These are phyloP conservation scores for Melanaphis sacchari DNA, from an alignment of 1,140 invertebrate species.

Conservation along the genomic window DNA sequence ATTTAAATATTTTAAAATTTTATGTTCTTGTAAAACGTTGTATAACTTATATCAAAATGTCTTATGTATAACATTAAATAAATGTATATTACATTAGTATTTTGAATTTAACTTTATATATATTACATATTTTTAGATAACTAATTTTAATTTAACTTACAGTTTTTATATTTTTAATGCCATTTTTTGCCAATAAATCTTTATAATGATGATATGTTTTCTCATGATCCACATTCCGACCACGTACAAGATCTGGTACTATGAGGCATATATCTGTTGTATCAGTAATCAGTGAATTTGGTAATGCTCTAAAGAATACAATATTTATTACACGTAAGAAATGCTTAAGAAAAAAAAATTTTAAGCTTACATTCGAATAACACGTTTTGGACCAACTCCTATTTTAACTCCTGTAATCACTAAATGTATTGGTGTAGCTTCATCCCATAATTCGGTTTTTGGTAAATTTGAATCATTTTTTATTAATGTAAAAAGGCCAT, in stretches of 20 bases:
- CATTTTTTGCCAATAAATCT: constrained; percentile 66
- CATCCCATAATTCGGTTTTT: constrained; percentile 42
- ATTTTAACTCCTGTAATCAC: constrained; percentile 41
- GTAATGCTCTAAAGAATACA: constrained; percentile 34
- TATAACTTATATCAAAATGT: neutral
- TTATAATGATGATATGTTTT: constrained; percentile 69
- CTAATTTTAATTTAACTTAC: constrained; percentile 12
- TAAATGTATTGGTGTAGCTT: constrained; percentile 43
- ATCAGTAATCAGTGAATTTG: constrained; percentile 58
- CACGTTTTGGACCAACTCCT: constrained; percentile 41
- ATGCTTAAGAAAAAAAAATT: too few relatives aligned
- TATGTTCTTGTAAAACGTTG: neutral
- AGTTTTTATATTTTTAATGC: constrained; percentile 62
- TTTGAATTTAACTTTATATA: neutral
- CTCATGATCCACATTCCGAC: constrained; percentile 68
- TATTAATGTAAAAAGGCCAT: constrained; percentile 25
- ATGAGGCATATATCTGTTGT: constrained; percentile 63
- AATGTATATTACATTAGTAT: neutral
- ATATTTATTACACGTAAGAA: neutral
- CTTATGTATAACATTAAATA: neutral
- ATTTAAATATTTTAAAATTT: neutral
- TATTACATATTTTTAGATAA: neutral
- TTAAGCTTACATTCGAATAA: constrained; percentile 34
- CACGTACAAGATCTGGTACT: constrained; percentile 66
- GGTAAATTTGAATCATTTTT: neutral